phyloP scores from a whole-genome alignment of 2,888 invertebrate genomes.

The Oxycera nigricornis region DNA sequence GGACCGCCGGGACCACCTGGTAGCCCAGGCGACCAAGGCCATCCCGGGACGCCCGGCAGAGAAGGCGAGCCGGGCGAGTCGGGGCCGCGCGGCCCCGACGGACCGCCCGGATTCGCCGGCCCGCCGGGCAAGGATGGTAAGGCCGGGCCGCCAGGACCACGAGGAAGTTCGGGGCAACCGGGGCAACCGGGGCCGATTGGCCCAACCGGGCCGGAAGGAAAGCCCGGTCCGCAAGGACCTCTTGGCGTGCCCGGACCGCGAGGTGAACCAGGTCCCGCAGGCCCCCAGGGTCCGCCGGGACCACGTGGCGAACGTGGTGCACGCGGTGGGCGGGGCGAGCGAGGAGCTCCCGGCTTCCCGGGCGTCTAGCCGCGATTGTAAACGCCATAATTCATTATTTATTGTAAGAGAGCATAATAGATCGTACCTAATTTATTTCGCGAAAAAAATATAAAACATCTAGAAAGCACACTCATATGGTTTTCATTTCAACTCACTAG shows the following conservation, averaged over 20 bases:
- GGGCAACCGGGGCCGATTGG: slow-evolving; percentile 48
- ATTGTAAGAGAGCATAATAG: too few species aligned
- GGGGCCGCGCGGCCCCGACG: slow-evolving; percentile 48
- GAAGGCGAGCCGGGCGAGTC: slow-evolving; percentile 49
- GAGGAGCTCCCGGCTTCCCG: background rate
- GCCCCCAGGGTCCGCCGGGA: slow-evolving; percentile 21
- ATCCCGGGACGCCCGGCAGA: slow-evolving; percentile 49
- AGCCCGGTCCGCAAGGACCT: slow-evolving; percentile 32
- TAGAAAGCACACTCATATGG: too few species aligned
- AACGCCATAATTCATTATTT: too few species aligned
- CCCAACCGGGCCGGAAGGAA: slow-evolving; percentile 44
- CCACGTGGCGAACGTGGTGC: slow-evolving; percentile 21
- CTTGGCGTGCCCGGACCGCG: slow-evolving; percentile 4
- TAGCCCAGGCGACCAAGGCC: slow-evolving; percentile 47
- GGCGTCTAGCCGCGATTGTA: background rate
- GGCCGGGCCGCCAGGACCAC: slow-evolving; percentile 49
- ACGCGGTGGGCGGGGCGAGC: slow-evolving; percentile 1
- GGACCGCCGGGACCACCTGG: slow-evolving; percentile 51
- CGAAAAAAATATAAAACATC: too few species aligned
- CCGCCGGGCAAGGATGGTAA: slow-evolving; percentile 49
- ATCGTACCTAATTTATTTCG: too few species aligned
- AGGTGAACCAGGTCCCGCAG: slow-evolving; percentile 17
- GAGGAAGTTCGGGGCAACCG: slow-evolving; percentile 47
- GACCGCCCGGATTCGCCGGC: slow-evolving; percentile 48
- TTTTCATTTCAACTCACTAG: too few species aligned